A percentile compares a stretch with the other conserved stretches of the same genome.
These are phyloP conservation scores for Carposina sasakii DNA, from an alignment of 1,140 invertebrate species.

Conservation along the genomic window DNA sequence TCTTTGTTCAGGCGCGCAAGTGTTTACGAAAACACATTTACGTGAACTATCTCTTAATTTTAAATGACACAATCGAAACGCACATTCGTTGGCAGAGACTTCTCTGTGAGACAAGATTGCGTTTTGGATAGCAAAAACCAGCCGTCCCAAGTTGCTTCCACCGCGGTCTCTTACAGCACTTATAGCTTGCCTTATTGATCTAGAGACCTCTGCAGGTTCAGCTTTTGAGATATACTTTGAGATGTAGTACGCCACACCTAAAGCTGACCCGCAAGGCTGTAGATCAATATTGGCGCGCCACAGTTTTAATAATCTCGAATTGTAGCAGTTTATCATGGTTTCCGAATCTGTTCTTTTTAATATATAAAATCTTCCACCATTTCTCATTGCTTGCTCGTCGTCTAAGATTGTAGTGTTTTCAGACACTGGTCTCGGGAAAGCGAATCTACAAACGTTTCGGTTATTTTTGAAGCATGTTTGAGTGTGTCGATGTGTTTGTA, in stretches of 20 bases:
- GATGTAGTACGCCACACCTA: constrained; percentile 7
- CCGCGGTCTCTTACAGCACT: neutral
- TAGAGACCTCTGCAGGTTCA: neutral
- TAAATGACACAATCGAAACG: constrained; percentile 10
- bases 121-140: constrained; percentile 8
- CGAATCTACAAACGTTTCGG: neutral
- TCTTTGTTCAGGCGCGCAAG: constrained; percentile 3
- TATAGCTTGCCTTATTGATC: constrained; percentile 3
- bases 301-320: neutral
- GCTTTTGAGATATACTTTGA: constrained; percentile 6
- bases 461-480: neutral
- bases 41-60: constrained; percentile 6
- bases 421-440: neutral
- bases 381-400: neutral
- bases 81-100: constrained; percentile 6
- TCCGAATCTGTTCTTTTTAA: neutral
- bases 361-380: neutral
- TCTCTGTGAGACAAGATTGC: constrained; percentile 5
- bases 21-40: constrained; percentile 8
- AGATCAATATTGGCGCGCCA: constrained; percentile 5
- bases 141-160: neutral
- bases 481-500: constrained; percentile 1
- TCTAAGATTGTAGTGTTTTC: neutral
- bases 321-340: constrained; percentile 1
- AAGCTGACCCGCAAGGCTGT: constrained; percentile 2